Evolutionary conservation across 2,888 invertebrate species (phyloP), one percentile per base, ranked within the genome.

Genomic region (Dexiosoma caninum): DNA sequence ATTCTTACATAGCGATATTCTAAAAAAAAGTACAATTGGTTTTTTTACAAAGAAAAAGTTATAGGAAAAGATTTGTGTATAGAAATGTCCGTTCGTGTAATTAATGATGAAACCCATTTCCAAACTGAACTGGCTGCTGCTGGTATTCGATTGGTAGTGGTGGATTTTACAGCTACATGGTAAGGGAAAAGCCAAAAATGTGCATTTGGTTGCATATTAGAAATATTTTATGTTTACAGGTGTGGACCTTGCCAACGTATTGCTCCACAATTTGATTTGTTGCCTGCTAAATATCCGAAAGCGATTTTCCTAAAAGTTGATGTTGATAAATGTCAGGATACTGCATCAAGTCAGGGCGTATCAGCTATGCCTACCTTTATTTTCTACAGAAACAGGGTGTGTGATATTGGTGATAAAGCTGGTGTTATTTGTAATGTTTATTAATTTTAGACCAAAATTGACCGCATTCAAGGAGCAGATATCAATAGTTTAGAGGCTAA

Each of bases 361-460:
- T 95, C 95, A 72, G 97, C 98, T 0, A 98, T 99, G 98, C 99
- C 99, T 23, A 99, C 99, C 0, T 99, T 99, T 88, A 94, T 98
- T 84, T 97, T 99, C 88, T 98, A 96, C 89, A 94, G 95, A 84
- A 98, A 96, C 89, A 92, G 94, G 88, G 94, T 94, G 89, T 87
- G 87, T 60, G 59, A 16, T 2, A 27, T 44, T 2, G n/a, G 87
- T 60, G 59, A 16, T 2, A 27, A 55, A 4, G n/a, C n/a, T n/a
- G n/a, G n/a, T n/a, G n/a, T n/a, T n/a, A n/a, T n/a, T n/a, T n/a
- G n/a, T n/a, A n/a, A n/a, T 27, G 40, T 2, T 21, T n/a, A 12
- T 1, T 7, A 32, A 30, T 67, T 67, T 10, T 88, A 94, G 93
- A 93, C 94, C n/a, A 95, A 95, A 90, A 92, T 98, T 86, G 98